Base-by-base conservation (phyloP, 2,888 invertebrate species). In the Syritta pipiens region DNA sequence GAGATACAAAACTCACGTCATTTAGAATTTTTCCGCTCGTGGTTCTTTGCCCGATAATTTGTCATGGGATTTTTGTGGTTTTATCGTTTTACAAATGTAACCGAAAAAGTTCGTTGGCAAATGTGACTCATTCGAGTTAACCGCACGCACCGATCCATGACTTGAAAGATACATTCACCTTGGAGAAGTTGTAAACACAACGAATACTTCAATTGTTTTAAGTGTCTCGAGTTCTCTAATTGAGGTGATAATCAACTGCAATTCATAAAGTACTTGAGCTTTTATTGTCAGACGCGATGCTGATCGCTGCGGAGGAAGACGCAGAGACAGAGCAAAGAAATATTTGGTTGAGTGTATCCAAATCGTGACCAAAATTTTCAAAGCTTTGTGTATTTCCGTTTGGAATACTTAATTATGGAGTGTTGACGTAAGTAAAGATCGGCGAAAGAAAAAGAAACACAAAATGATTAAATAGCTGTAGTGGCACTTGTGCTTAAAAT, bases 391-490 rank as follows among this genome's bases (percentile, higher is more conserved):
- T 12, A 46, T 46, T 67, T 67, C 67, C 67, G 67, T 55, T 57
- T 55, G 28, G 28, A 48, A 55, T 67, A 48, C 20, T 48, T 26
- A 57, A 55, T 55, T 48, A 57, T 67, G 55, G 55, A 4, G 37
- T 28, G 22, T 37, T 67, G 67, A 67, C 67, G 67, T 19, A 49
- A 28, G 48, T n/a, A 46, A 22, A n/a, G n/a, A n/a, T n/a, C n/a
- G n/a, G n/a, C n/a, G n/a, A n/a, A n/a, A n/a, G n/a, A 40, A 7
- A 4, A 46, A 1, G 5, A 12, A 22, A 46, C n/a, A 46, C 10
- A 37, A 48, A 24, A 10, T 26, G 19, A 49, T 12, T 9, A 32
- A 32, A 44, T 44, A 55, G 53, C 35, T 46, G 24, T 26, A 53
- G 53, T 35, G 44, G 35, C 19, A 53, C 42, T 44, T 22, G 35